Percentiles rank a stretch among this genome's conserved stretches.
These are phyloP conservation scores for Drosophila arawakana DNA, from an alignment of 1,140 invertebrate species.

Conservation along the genomic window DNA sequence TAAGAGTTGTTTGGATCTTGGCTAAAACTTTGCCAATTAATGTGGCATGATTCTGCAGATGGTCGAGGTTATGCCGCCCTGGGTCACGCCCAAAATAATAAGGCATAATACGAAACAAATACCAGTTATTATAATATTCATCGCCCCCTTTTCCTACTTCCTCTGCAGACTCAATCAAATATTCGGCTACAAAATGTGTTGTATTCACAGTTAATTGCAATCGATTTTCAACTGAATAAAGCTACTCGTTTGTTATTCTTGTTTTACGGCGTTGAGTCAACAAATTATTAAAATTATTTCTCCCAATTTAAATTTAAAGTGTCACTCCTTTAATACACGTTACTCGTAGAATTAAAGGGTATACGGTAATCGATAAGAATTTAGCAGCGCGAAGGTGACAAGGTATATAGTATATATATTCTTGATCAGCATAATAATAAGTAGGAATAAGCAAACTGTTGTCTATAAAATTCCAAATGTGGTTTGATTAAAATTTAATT, in stretches of 20 bases:
- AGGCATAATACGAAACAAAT: not conserved
- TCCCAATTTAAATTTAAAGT: not conserved
- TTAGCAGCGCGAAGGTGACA: too few species aligned
- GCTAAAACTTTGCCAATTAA: constrained; percentile 61
- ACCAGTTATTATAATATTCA: constrained; percentile 1
- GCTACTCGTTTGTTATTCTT: not conserved
- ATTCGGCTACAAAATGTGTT: not conserved
- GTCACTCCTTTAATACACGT: too few species aligned
- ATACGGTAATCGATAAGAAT: too few species aligned
- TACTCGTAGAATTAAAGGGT: too few species aligned
- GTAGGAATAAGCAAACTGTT: too few species aligned
- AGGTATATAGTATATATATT: too few species aligned
- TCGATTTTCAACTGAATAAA: constrained; percentile 5
- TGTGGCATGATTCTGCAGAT: constrained; percentile 18
- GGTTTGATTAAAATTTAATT: too few species aligned
- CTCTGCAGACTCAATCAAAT: not conserved
- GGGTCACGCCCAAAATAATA: constrained; percentile 2
- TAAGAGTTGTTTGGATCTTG: constrained; percentile 39
- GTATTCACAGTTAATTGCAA: constrained; percentile 14
- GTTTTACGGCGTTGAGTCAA: not conserved
- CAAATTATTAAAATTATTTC: too few species aligned
- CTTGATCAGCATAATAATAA: too few species aligned
- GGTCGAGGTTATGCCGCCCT: not conserved
- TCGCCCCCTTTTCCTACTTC: not conserved
- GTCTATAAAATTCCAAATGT: too few species aligned